Base-by-base conservation (phyloP, 1,140 invertebrate genomes). In the Meteorus sp. region DNA sequence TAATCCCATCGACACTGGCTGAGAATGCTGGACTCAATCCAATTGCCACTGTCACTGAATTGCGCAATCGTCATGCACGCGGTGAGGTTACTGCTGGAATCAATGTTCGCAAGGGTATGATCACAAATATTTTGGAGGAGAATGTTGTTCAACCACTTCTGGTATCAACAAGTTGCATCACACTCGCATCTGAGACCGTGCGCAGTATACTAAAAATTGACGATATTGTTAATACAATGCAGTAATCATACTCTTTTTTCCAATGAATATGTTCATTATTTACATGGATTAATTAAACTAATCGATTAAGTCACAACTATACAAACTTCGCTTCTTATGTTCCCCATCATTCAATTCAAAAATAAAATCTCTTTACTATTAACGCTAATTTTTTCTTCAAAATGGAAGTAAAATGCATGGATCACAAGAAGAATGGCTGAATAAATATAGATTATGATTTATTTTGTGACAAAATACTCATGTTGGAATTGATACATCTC, bases 1-100 rank as follows among this genome's bases (percentile, higher is more conserved):
- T 79, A 2, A 93, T 99, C 73, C 98, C 98, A 2, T 97, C 90
- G 48, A 99, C 98, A 2, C 82, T 99, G 51, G 95, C 98, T n/a
- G 98, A 99, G 82, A 99, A 99, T 80, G 97, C 97, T 20, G 97
- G 98, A n/a, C 82, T 99, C 1, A 99, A 97, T 81, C 91, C 98
- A 0, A 98, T 99, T 74, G 84, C 91, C 45, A 99, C 97, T 0
- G 97, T 99, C 0, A 99, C 97, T 0, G 96, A 99, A 78, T 83
- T 99, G 51, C 86, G 97, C 54, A 98, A 95, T 73, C 85, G 91
- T 70, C 97, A 99, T 81, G 94, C 94, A 0, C 83, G 88, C 59
- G 91, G 90, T 22, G 87, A 93, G 73, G 85, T 83, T 44, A 89
- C 85, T 48, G 88, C 93, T 41, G 98, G 98, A 56, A 98, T 99